Evolutionary conservation across 2,888 invertebrate species (phyloP), one percentile per base, ranked within the genome.

Genomic region (Polietes domitor): DNA sequence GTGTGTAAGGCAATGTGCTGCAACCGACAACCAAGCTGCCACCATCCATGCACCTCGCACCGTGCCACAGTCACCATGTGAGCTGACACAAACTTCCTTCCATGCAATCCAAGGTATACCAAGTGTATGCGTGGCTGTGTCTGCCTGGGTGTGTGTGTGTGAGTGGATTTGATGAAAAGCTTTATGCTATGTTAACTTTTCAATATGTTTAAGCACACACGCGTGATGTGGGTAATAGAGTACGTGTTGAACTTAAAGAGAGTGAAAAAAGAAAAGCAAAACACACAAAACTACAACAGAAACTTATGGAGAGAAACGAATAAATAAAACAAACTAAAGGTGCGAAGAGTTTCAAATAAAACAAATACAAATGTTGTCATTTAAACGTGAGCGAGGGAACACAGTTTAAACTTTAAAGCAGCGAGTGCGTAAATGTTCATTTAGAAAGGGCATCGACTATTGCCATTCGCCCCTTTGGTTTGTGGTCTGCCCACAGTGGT

Each of bases 131-230:
- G 28, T 15, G n/a, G 2, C 21, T 15, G 41, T 37, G 32, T n/a
- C 28, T 47, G 17, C 41, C 12, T 47, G n/a, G n/a, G n/a, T 12
- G 41, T 37, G 47, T 37, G 47, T 53, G 43, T 63, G 50, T 21
- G n/a, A 43, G 17, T 71, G 77, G 70, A 84, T 79, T 81, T 84
- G 84, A 84, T 81, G 84, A 84, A 84, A 81, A 81, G 84, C 81
- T 84, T 84, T 81, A 84, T 76, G 84, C 81, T 84, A 84, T 84
- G 81, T 84, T 84, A 84, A 84, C 84, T 84, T 84, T 84, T 81
- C 84, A 84, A 84, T 84, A 81, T 81, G 76, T 79, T 84, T 84
- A 81, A 84, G 84, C 84, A 81, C 78, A 84, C 78, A 81, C 84
- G 81, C 84, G 84, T 84, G 84, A 84, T 84, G 84, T 81, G 78